Base-by-base conservation (phyloP, 2,888 invertebrate genomes). In the Acrocyrtus sp. region DNA sequence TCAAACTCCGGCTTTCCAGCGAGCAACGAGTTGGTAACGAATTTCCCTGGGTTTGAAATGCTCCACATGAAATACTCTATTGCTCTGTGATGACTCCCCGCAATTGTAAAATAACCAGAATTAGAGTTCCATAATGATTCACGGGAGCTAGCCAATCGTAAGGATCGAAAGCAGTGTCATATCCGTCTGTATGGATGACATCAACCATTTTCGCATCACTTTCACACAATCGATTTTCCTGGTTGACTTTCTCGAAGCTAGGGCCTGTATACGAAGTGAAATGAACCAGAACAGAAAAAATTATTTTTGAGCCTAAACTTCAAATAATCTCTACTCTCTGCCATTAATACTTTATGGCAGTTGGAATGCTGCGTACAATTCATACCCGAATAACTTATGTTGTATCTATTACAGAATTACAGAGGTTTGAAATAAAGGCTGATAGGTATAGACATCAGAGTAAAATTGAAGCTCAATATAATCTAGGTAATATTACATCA, bases 121-220 rank as follows among this genome's bases (percentile, higher is more conserved):
- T 72, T 1, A 78, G 63, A 12, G 74, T 75, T n/a, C 75, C 78
- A 45, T 78, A 78, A 41, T 78, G 78, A 56, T 78, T 78, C 5
- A 74, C 74, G 4, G 78, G 78, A 5, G 78, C 73, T 26, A 76
- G 50, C 76, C 76, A 76, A 34, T 74, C 74, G 4, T 43, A 50
- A 3, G 76, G 78, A 48, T 76, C 74, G 17, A 74, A 65, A 1
- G 58, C 50, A 4, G 65, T 66, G 41, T 74, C 74, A 66, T 74
- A 78, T 8, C 78, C 78, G 45, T 78, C 78, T 21, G 78, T 76
- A 24, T 78, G 78, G 10, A 78, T 75, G 2, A 74, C 73, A 48
- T 78, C 78, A 0, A 78, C 78, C 24, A 75, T 21, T 41, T 47
- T 62, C 1, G 78, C 78, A 57, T 78, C 78, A 1, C 72, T 69